Percentiles rank a stretch among this genome's conserved stretches.
Evolutionary conservation across 2,888 invertebrate species (phyloP).

Genomic region (Idaea dimidiata): DNA sequence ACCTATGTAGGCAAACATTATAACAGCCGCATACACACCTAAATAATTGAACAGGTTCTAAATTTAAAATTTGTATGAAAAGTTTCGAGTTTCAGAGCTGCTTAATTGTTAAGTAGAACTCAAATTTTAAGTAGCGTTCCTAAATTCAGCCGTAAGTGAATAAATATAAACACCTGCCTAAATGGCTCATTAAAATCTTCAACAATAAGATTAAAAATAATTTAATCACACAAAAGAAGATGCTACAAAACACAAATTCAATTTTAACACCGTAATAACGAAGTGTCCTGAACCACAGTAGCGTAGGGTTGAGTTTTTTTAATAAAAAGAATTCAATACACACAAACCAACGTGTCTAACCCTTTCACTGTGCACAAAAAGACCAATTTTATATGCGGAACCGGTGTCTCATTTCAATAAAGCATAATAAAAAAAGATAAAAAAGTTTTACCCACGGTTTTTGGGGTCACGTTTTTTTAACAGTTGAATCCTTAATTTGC

Average conservation of each 20-base stretch:
- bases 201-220: conserved; percentile 13
- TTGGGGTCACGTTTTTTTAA: conserved; percentile 75
- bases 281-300: conserved; percentile 68
- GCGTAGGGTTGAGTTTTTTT: conserved; percentile 52
- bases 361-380: conserved; percentile 67
- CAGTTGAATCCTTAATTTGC: conserved; percentile 77
- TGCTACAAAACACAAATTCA: conserved; percentile 55
- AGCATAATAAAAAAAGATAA: conserved; percentile 72
- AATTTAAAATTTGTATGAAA: no score
- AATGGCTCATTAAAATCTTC: conserved; percentile 1
- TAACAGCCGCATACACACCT: no score
- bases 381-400: conserved; percentile 76
- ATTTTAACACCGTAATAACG: conserved; percentile 73
- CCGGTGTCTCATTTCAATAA: conserved; percentile 81
- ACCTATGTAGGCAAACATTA: no score
- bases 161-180: neutral
- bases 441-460: conserved; percentile 77
- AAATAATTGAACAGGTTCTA: no score
- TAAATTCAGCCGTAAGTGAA: neutral
- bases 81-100: no score
- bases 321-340: conserved; percentile 59
- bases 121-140: neutral
- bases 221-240: conserved; percentile 27
- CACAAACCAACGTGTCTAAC: conserved; percentile 56
- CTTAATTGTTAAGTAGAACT: no score